These are phyloP conservation scores for Desmophyllum pertusum DNA, from an alignment of 92 coral and sea anemone genomes.

Conservation along the genomic window DNA sequence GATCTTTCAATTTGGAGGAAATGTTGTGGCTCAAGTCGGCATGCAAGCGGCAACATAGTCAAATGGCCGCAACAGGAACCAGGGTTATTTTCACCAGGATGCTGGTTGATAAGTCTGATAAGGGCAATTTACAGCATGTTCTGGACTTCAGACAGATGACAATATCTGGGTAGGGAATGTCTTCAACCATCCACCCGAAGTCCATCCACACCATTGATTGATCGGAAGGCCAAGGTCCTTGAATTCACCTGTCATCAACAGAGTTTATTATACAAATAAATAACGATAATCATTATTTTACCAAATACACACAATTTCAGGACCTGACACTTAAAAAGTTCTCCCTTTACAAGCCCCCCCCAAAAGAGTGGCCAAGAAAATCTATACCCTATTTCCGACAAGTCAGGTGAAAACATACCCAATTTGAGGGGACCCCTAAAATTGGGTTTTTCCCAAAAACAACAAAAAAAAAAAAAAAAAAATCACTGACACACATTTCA, in stretches of 20 bases:
- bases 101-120: conserved; percentile 54
- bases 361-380: too few species aligned
- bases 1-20: conserved; percentile 61
- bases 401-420: too few species aligned
- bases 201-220: conserved; percentile 93
- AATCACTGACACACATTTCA: too few species aligned
- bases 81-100: conserved; percentile 83
- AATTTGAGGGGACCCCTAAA: too few species aligned
- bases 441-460: too few species aligned
- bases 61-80: conserved; percentile 85
- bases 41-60: conserved; percentile 93
- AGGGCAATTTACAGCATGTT: conserved; percentile 88
- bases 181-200: conserved; percentile 79
- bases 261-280: too few species aligned
- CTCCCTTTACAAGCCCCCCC: too few species aligned
- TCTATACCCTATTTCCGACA: too few species aligned
- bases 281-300: too few species aligned
- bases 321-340: too few species aligned
- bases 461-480: too few species aligned
- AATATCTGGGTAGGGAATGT: conserved; percentile 75
- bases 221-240: conserved; percentile 48
- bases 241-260: conserved; percentile 19
- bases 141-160: conserved; percentile 67
- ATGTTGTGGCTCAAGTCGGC: conserved; percentile 84
- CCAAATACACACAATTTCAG: too few species aligned